These are phyloP conservation scores for Schizotus pectinicornis DNA, from an alignment of 2,888 invertebrate genomes.

Conservation along the genomic window DNA sequence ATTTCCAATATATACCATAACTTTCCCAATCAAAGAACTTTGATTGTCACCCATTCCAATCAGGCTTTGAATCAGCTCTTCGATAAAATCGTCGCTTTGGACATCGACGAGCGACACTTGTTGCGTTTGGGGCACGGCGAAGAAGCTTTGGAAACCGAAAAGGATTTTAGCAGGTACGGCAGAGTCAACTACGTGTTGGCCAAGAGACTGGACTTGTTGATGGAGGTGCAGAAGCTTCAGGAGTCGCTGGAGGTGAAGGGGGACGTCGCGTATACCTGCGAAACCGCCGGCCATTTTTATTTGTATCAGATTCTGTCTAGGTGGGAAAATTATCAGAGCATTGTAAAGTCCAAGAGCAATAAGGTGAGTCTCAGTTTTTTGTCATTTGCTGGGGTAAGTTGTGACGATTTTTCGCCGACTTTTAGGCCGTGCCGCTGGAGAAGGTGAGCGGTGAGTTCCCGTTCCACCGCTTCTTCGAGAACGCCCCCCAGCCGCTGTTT, in stretches of 20 bases:
- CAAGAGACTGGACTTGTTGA: conserved; percentile 87
- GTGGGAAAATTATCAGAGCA: conserved; percentile 86
- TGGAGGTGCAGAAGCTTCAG: conserved; percentile 87
- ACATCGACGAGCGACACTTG: conserved; percentile 97
- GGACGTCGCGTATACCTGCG: conserved; percentile 96
- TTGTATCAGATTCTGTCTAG: conserved; percentile 90
- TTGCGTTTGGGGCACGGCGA: conserved; percentile 99
- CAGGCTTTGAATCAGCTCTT: conserved; percentile 99
- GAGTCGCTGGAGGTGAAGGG: conserved; percentile 83
- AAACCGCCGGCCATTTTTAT: conserved; percentile 98
- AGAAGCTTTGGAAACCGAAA: conserved; percentile 97
- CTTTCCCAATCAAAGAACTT: conserved; percentile 96
- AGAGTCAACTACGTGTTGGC: conserved; percentile 97
- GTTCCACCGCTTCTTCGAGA: conserved; percentile 90
- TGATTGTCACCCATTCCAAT: conserved; percentile 99
- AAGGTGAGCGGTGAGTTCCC: conserved; percentile 85
- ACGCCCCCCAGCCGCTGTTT: conserved; percentile 93
- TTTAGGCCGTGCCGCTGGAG: conserved; percentile 56
- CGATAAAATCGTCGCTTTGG: conserved; percentile 97
- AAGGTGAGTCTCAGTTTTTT: conserved; percentile 43
- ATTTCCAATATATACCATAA: conserved; percentile 99
- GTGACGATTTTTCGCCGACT: too few species aligned
- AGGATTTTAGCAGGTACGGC: conserved; percentile 98
- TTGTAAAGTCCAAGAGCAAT: conserved; percentile 61
- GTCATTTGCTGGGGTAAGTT: too few species aligned